phyloP scores from a whole-genome alignment of 2,888 invertebrate species.

The Pelosia muscerda region DNA sequence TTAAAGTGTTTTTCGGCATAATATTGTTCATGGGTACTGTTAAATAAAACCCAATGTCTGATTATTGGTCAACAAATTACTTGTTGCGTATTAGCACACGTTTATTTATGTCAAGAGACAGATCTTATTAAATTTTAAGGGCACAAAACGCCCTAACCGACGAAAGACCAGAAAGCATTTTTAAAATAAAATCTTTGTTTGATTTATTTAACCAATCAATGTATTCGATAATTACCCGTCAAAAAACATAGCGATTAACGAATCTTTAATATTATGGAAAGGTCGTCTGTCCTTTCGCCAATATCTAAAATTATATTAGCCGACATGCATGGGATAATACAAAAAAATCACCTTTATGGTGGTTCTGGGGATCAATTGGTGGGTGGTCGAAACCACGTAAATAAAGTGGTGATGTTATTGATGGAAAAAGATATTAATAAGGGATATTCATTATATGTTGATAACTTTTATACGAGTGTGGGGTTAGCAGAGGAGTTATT shows the following conservation, averaged over 20 bases:
- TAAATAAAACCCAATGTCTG: conserved; percentile 41
- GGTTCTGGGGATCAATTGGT: conserved; percentile 34
- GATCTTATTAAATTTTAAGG: conserved; percentile 47
- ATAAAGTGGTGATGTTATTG: conserved; percentile 32
- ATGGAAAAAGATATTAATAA: conserved; percentile 27
- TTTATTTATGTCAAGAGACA: conserved; percentile 45
- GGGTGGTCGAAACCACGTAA: conserved; percentile 37
- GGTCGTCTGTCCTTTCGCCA: conserved; percentile 44
- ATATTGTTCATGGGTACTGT: conserved; percentile 32
- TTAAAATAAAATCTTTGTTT: conserved; percentile 46
- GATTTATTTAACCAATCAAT: conserved; percentile 42
- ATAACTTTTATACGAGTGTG: conserved; percentile 43
- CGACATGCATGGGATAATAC: conserved; percentile 39
- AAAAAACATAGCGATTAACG: conserved; percentile 33
- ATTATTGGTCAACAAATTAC: conserved; percentile 48
- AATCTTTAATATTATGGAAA: conserved; percentile 46
- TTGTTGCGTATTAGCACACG: conserved; percentile 39
- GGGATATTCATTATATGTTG: conserved; percentile 40
- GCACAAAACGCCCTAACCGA: conserved; percentile 37
- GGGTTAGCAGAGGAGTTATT: conserved; percentile 39
- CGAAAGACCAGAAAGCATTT: conserved; percentile 40
- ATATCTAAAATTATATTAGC: conserved; percentile 45
- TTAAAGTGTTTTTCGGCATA: conserved; percentile 39
- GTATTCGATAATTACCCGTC: conserved; percentile 41
- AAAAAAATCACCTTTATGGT: conserved; percentile 46